Conservation (phyloP, 2,888 invertebrate species). For the Oscheius onirici region DNA sequence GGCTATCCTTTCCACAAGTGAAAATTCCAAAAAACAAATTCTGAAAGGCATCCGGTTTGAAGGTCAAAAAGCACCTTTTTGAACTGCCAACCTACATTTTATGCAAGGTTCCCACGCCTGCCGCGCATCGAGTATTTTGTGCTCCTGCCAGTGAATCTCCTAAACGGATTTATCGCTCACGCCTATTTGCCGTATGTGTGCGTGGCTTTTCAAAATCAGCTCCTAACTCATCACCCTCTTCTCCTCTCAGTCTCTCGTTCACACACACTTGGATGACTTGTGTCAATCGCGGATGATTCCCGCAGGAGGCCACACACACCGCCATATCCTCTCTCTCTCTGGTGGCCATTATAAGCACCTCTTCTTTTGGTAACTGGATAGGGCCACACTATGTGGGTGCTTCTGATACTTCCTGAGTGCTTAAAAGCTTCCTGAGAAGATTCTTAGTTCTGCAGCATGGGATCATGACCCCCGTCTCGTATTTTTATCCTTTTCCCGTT, state of each 20-base stretch:
- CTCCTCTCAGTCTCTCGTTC: neutral
- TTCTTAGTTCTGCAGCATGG: too few relatives aligned
- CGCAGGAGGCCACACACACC: slow-evolving; percentile 11
- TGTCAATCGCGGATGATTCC: slow-evolving; percentile 24
- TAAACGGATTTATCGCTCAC: slow-evolving; percentile 33
- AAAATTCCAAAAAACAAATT: too few relatives aligned
- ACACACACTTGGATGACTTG: slow-evolving; percentile 1
- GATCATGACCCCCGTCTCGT: too few relatives aligned
- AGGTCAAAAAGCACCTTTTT: neutral
- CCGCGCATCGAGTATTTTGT: slow-evolving; percentile 26
- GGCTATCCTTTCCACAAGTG: too few relatives aligned
- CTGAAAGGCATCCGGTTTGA: too few relatives aligned
- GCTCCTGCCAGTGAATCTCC: slow-evolving; percentile 22
- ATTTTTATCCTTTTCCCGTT: too few relatives aligned
- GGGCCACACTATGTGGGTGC: neutral
- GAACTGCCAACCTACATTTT: neutral
- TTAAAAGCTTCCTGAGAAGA: slow-evolving; percentile 26
- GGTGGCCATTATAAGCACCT: neutral
- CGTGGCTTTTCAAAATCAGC: slow-evolving; percentile 12
- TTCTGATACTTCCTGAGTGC: slow-evolving; percentile 20
- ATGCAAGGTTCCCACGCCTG: slow-evolving; percentile 22
- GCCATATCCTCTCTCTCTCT: neutral
- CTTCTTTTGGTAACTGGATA: slow-evolving; percentile 14
- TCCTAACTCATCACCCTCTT: neutral
- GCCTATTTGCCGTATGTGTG: slow-evolving; percentile 27